Percentiles rank a stretch among this genome's conserved stretches.
These are phyloP conservation scores for Glaucidium brasilianum DNA, from an alignment of 2,113 vertebrate species.

Conservation along the genomic window DNA sequence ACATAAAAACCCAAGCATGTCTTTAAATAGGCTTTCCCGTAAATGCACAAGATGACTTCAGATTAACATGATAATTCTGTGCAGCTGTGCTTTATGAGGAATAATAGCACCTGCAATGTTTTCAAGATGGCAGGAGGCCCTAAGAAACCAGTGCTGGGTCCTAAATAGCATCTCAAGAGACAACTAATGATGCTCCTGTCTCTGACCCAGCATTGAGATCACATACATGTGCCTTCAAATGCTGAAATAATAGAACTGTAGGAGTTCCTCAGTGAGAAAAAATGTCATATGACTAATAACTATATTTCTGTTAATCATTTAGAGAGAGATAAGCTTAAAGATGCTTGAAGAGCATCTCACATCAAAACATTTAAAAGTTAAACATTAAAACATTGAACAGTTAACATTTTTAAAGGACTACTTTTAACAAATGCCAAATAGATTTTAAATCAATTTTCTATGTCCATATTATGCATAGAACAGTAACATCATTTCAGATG, in stretches of 20 bases:
- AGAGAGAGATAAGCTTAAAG: neutral
- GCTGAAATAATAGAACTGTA: neutral
- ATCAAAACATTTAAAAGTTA: neutral
- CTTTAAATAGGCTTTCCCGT: conserved; percentile 52
- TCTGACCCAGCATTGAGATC: neutral
- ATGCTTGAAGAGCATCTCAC: neutral
- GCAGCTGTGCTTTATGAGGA: conserved; percentile 33
- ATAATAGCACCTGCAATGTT: conserved; percentile 51
- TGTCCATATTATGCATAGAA: neutral
- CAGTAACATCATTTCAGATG: neutral
- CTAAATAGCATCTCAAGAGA: conserved; percentile 30
- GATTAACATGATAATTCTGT: conserved; percentile 27
- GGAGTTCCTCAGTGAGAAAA: neutral
- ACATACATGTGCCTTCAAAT: neutral
- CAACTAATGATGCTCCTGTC: conserved; percentile 6
- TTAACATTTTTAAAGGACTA: neutral
- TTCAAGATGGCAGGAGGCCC: conserved; percentile 25
- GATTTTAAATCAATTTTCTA: neutral
- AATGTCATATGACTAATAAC: neutral
- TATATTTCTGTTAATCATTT: neutral
- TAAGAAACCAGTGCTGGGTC: neutral
- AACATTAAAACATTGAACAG: neutral
- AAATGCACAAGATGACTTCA: conserved; percentile 35
- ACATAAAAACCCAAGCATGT: conserved; percentile 42
- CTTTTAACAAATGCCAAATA: neutral